Evolutionary conservation across 2,113 vertebrate species (phyloP), one percentile per base, ranked within the genome.

Genomic region (Sturnira hondurensis): DNA sequence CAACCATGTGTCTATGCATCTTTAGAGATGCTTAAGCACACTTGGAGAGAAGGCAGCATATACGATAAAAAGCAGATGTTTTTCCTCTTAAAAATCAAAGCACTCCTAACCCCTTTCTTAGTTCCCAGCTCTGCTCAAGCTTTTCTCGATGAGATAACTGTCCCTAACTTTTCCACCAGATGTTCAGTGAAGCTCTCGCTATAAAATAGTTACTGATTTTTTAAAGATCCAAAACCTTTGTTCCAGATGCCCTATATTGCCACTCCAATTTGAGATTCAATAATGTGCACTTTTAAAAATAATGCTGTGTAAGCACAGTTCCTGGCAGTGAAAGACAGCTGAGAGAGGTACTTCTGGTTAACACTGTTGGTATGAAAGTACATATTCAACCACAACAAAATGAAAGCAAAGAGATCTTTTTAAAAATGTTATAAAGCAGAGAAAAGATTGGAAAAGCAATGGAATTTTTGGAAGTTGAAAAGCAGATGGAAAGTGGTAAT

Each of bases 51-150:
- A 61, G 28, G 61, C 24, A 70, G 76, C 41, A 19, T 56, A 87
- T 67, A 50, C 93, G 87, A 97, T 94, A 17, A 94, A 96, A 94
- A 76, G 7, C 80, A 89, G 61, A 92, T 96, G 76, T 41, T 61
- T 94, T 93, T 90, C n/a, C 41, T 54, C 38, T 87, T 92, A 90
- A 90, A 92, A 90, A 81, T 88, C 43, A 92, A 95, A 96, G 84
- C 41, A 92, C 15, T 68, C 31, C 68, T 74, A 91, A 86, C 1
- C 28, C 36, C 20, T 47, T 84, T 74, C 56, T 80, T 26, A 41
- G 50, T 33, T 85, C 38, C 31, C 47, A 93, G 83, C 41, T 86
- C 61, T 96, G 86, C 54, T 87, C 70, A 91, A 50, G 56, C 77
- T 56, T 92, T 96, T 54, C 58, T 81, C 77, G 47, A 80, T 80